A percentile compares a stretch with the other conserved stretches of the same genome.
phyloP scores from a whole-genome alignment of 2,797 vertebrate species.

The Balearica regulorum region DNA sequence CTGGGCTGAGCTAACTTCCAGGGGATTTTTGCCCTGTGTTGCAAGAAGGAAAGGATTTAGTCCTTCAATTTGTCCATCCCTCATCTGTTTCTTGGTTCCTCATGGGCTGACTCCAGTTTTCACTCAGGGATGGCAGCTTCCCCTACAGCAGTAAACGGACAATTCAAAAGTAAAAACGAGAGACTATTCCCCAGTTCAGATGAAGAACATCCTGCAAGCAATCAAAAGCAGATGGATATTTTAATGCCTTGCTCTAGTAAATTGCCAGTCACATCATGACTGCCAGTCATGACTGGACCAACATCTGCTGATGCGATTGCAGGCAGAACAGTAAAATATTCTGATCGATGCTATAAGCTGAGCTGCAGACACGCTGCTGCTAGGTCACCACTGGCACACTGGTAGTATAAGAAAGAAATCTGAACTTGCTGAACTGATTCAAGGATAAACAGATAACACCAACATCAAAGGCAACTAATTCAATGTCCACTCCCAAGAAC shows the following conservation, averaged over 20 bases:
- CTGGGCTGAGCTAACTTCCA: background rate
- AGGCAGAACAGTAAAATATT: background rate
- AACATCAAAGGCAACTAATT: background rate
- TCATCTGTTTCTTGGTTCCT: background rate
- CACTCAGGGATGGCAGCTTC: background rate
- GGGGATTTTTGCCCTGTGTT: background rate
- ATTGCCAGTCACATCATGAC: background rate
- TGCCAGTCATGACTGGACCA: background rate
- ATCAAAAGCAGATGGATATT: conserved; percentile 1
- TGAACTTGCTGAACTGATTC: background rate
- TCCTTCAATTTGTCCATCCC: background rate
- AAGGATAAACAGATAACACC: background rate
- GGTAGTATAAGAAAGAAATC: background rate
- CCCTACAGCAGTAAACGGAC: background rate
- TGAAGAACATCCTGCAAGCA: background rate
- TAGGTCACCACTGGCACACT: background rate
- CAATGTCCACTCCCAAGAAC: background rate
- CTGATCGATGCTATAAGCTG: background rate
- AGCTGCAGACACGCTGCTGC: background rate
- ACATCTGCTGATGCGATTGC: background rate
- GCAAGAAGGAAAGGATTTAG: background rate
- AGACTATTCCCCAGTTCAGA: background rate
- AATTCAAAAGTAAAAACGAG: background rate
- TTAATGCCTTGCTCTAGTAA: background rate
- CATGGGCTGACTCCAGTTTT: background rate